Evolutionary conservation across 2,113 vertebrate genomes (phyloP).

Genomic region (Oreochromis spilurus): DNA sequence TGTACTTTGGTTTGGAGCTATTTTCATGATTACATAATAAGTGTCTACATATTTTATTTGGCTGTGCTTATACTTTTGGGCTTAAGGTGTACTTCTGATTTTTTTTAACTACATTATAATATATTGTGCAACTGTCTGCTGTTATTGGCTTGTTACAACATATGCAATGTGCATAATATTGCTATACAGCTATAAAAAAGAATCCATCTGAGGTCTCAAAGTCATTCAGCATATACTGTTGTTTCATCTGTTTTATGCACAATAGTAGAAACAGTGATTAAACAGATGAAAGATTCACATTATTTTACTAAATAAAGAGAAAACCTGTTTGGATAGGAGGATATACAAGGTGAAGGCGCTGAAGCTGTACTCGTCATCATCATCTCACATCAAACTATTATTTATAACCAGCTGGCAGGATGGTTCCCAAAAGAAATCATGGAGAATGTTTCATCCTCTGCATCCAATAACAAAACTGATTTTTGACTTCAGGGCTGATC

Average conservation of each 20-base stretch:
- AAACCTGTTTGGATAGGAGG: background rate
- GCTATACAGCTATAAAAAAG: fast-evolving
- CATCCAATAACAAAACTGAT: background rate
- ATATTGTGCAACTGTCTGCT: fast-evolving
- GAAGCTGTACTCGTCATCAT: background rate
- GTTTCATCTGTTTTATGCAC: background rate
- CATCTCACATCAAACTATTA: background rate
- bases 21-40: background rate
- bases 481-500: background rate
- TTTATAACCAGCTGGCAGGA: background rate
- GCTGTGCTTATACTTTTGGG: background rate
- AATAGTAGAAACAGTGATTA: background rate
- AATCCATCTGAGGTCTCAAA: background rate
- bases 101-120: background rate
- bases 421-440: background rate
- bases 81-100: fast-evolving
- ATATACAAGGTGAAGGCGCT: background rate
- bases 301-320: background rate
- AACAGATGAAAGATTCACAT: background rate
- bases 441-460: background rate
- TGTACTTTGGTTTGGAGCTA: background rate
- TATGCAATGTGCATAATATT: background rate
- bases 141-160: background rate
- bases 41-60: background rate
- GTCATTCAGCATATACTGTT: fast-evolving